These are phyloP conservation scores for Amblyopsis rosae DNA, from an alignment of 2,113 vertebrate species.

Conservation along the genomic window DNA sequence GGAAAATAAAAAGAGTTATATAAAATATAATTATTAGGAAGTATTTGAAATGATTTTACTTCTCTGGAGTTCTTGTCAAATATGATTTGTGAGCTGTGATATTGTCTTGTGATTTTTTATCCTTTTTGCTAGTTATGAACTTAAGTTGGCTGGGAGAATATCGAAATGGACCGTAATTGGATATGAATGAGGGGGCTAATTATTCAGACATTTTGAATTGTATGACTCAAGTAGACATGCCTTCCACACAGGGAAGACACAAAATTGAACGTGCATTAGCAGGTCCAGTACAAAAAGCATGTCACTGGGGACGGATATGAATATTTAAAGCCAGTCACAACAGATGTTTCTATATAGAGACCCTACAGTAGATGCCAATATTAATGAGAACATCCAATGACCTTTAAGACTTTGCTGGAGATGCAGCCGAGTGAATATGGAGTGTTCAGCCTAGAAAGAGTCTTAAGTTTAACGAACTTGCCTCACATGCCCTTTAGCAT, in stretches of 20 bases:
- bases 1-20: too few relatives aligned
- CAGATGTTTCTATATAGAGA: constrained; percentile 8
- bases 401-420: constrained; percentile 20
- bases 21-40: too few relatives aligned
- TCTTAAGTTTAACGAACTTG: neutral
- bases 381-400: constrained; percentile 17
- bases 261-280: constrained; percentile 58
- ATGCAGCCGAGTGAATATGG: neutral
- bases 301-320: constrained; percentile 16
- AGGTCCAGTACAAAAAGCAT: constrained; percentile 34
- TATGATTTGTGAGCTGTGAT: too few relatives aligned
- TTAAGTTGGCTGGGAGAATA: too few relatives aligned
- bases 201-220: too few relatives aligned
- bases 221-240: constrained; percentile 1
- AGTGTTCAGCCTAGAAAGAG: neutral
- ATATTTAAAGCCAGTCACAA: constrained; percentile 22
- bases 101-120: too few relatives aligned
- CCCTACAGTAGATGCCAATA: constrained; percentile 9
- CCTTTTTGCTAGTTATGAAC: too few relatives aligned
- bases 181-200: too few relatives aligned
- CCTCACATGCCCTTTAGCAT: too few relatives aligned
- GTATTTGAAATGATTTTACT: too few relatives aligned
- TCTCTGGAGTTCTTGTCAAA: too few relatives aligned
- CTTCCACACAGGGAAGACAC: constrained; percentile 41
- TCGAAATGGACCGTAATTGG: too few relatives aligned